phyloP scores from a whole-genome alignment of 2,888 invertebrate species.

The Julus scandinavius region DNA sequence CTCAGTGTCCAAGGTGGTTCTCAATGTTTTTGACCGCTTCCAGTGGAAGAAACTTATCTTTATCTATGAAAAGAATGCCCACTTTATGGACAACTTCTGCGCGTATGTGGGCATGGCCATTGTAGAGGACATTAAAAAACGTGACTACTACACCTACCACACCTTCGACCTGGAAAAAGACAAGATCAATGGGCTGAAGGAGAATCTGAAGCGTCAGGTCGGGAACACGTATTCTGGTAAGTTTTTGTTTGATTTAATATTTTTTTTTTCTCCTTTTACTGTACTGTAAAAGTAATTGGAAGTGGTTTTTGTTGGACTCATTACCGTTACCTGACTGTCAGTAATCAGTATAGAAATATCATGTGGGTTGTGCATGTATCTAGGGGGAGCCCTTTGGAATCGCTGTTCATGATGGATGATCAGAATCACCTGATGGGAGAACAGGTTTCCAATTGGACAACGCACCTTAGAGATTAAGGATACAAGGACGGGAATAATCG shows the following conservation, averaged over 20 bases:
- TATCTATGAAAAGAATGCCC: constrained; percentile 80
- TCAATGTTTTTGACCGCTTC: constrained; percentile 64
- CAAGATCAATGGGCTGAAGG: constrained; percentile 73
- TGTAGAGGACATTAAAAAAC: constrained; percentile 71
- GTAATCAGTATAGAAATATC: no score
- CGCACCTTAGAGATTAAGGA: no score
- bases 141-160: constrained; percentile 67
- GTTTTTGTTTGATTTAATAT: constrained; percentile 61
- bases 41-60: constrained; percentile 78
- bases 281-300: no score
- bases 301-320: no score
- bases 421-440: no score
- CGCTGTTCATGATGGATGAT: no score
- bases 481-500: no score
- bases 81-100: constrained; percentile 76
- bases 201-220: constrained; percentile 71
- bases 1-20: constrained; percentile 56
- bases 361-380: no score
- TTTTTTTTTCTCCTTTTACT: neutral
- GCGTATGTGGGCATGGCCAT: constrained; percentile 80
- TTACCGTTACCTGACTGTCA: no score
- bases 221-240: constrained; percentile 77
- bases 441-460: no score
- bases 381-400: no score
- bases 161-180: constrained; percentile 74